These are phyloP conservation scores for Gandaritis pyraliata DNA, from an alignment of 2,888 invertebrate genomes.

Conservation along the genomic window DNA sequence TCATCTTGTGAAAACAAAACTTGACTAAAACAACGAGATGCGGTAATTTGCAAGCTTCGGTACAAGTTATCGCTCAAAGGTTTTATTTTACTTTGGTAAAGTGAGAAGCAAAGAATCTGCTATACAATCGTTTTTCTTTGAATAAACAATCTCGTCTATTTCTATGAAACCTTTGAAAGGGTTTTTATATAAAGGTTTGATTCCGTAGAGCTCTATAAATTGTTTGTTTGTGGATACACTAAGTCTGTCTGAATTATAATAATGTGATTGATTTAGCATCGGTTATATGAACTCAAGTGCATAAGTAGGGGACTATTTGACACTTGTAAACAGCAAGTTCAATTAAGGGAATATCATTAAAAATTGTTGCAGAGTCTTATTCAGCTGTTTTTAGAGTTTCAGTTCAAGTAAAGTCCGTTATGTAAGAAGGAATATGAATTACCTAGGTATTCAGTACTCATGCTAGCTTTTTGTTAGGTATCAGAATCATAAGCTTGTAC, in stretches of 20 bases:
- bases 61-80: slow-evolving; percentile 23
- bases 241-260: background rate
- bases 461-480: background rate
- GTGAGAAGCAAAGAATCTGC: slow-evolving; percentile 21
- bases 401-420: too few species aligned
- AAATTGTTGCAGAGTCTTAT: too few species aligned
- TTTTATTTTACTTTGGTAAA: slow-evolving; percentile 25
- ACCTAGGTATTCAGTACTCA: too few species aligned
- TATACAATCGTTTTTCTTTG: slow-evolving; percentile 22
- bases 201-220: background rate
- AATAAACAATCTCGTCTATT: slow-evolving; percentile 20
- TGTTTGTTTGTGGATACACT: background rate
- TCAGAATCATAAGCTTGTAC: background rate
- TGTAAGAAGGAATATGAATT: too few species aligned
- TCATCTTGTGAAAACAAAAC: slow-evolving; percentile 5
- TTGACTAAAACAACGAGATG: slow-evolving; percentile 16
- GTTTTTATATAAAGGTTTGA: slow-evolving; percentile 4
- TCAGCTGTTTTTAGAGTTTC: too few species aligned
- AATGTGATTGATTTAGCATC: too few species aligned
- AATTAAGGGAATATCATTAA: too few species aligned
- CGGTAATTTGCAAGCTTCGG: slow-evolving; percentile 20
- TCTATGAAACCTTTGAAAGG: slow-evolving; percentile 5
- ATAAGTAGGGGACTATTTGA: too few species aligned
- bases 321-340: too few species aligned
- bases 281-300: too few species aligned